phyloP scores from a whole-genome alignment of 2,797 vertebrate species.

The Microchirus variegatus region DNA sequence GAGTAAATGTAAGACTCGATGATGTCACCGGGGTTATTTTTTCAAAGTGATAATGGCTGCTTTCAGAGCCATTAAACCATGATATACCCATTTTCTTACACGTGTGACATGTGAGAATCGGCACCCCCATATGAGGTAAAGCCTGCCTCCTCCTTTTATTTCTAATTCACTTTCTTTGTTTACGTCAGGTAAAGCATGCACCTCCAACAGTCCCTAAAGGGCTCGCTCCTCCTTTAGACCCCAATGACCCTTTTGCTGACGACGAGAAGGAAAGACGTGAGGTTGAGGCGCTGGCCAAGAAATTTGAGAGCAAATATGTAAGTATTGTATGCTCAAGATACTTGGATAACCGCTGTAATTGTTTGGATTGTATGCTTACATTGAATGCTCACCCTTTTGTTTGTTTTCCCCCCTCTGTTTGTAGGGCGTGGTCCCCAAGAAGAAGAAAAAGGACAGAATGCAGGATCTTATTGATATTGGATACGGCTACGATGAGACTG shows the following conservation, averaged over 20 bases:
- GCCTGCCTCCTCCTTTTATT: too few species aligned
- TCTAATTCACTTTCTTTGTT: not conserved
- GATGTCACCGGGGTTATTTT: too few species aligned
- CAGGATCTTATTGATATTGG: conserved; percentile 98
- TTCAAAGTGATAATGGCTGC: too few species aligned
- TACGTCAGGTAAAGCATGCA: conserved; percentile 78
- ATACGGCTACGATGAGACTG: conserved; percentile 95
- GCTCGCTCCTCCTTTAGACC: conserved; percentile 76
- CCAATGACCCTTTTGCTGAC: conserved; percentile 89
- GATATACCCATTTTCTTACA: too few species aligned
- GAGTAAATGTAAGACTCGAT: too few species aligned
- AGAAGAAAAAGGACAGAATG: conserved; percentile 93
- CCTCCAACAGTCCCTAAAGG: conserved; percentile 64
- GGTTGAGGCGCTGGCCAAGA: conserved; percentile 92
- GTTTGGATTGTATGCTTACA: not conserved
- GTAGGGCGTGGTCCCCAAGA: conserved; percentile 88
- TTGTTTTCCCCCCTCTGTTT: conserved; percentile 10
- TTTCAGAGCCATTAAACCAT: too few species aligned
- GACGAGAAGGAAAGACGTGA: conserved; percentile 88
- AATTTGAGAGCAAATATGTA: conserved; percentile 98
- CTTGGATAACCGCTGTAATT: not conserved
- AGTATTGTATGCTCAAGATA: conserved; percentile 50
- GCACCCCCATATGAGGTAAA: too few species aligned
- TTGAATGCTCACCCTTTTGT: not conserved
- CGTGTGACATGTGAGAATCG: too few species aligned